A percentile compares a stretch with the other conserved stretches of the same genome.
Conservation (phyloP, 2,113 vertebrate genomes). For the Sceloporus undulatus region DNA sequence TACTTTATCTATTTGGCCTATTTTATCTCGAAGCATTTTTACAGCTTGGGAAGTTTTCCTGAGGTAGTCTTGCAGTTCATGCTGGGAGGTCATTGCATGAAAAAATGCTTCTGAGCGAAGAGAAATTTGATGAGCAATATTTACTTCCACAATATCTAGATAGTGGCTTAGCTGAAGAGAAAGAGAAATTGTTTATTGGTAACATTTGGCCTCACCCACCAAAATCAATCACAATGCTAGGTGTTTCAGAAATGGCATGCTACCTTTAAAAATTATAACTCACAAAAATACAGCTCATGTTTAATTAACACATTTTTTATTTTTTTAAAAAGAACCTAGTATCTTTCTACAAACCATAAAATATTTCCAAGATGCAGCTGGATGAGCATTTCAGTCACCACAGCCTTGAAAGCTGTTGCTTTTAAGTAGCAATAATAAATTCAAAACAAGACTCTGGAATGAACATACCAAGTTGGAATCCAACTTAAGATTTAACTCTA, state of each 20-base stretch:
- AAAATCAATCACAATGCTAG: conserved; percentile 21
- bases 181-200: conserved; percentile 37
- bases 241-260: neutral
- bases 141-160: conserved; percentile 98
- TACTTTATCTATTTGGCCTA: conserved; percentile 89
- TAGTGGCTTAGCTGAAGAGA: conserved; percentile 93
- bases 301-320: neutral
- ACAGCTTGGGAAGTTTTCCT: conserved; percentile 92
- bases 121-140: conserved; percentile 98
- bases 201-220: neutral
- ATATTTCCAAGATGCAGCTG: neutral
- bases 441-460: neutral
- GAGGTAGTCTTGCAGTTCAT: conserved; percentile 97
- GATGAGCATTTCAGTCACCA: neutral
- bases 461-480: neutral
- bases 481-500: neutral
- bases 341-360: neutral
- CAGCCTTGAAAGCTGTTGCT: neutral
- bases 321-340: neutral
- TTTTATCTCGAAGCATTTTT: conserved; percentile 90
- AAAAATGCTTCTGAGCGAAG: conserved; percentile 98
- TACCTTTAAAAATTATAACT: neutral
- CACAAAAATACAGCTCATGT: neutral
- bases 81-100: conserved; percentile 99
- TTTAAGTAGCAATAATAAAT: neutral